Evolutionary conservation across 1,140 invertebrate species (phyloP).

Genomic region (Cyclargus thomasi): DNA sequence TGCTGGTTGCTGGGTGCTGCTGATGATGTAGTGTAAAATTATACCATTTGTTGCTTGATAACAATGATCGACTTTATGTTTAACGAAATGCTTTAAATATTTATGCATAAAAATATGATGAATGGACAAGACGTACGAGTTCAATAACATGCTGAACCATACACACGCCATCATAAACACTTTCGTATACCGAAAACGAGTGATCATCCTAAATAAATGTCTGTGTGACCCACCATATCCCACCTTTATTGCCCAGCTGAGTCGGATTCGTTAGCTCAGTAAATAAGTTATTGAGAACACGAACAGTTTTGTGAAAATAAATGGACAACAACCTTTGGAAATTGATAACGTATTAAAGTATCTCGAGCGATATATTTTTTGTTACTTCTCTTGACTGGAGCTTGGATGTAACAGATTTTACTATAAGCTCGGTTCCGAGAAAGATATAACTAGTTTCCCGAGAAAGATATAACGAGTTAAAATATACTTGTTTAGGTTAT

Average conservation of each 20-base stretch:
- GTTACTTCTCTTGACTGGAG: background rate
- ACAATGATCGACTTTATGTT: no score
- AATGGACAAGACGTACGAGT: no score
- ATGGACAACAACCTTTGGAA: constrained; percentile 1
- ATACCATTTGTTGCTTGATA: no score
- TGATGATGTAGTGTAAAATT: no score
- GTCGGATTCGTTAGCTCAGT: constrained; percentile 25
- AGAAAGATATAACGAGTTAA: no score
- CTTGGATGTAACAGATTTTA: background rate
- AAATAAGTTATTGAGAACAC: constrained; percentile 24
- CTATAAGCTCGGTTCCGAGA: background rate
- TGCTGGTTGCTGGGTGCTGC: no score
- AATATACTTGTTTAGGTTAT: no score
- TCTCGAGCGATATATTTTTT: constrained; percentile 11
- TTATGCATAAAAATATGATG: no score
- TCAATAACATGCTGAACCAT: no score
- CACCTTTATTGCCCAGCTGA: constrained; percentile 40
- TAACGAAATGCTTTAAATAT: no score
- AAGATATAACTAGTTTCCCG: background rate
- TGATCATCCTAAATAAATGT: background rate
- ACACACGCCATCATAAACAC: no score
- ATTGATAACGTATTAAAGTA: constrained; percentile 7
- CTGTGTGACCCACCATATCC: constrained; percentile 16
- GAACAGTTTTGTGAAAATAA: constrained; percentile 19
- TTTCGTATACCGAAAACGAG: background rate